Evolutionary conservation across 2,113 vertebrate genomes (phyloP), one percentile per base, ranked within the genome.

Genomic region (Etheostoma cragini): DNA sequence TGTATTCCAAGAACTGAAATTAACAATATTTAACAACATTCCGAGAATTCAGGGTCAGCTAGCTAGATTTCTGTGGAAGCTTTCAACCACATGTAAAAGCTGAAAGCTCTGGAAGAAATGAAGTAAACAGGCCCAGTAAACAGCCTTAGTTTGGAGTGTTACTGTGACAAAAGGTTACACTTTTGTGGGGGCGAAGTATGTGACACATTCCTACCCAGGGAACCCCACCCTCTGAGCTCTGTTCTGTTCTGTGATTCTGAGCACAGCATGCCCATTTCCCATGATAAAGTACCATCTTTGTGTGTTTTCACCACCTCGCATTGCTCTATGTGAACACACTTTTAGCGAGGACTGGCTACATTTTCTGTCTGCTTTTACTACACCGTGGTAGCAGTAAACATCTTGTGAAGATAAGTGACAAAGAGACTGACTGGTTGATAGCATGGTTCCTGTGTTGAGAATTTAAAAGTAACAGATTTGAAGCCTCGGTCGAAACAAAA

Each of bases 281-380:
- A 38, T 38, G 38, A 38, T 38, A 38, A 38, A 38, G 8, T 49
- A 49, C 47, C 47, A 49, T 1, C 46, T 47, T 14, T 14, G 46
- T 47, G 46, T 47, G 46, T 47, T 47, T 47, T 47, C 46, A 47
- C 14, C 46, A 38, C 35, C 38, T 38, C 2, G 6, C 16, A 49
- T 16, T 5, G 16, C 47, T 49, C 16, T 16, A 49, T 49, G 22
- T 54, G n/a, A 78, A 68, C 66, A 78, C 57, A 53, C 22, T 22
- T 57, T 70, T 54, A 30, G 10, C 6, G 22, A 46, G 24, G 22
- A 54, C 47, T 3, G 49, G 1, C 58, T 56, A 42, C 6, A 45
- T 63, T 46, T 62, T 54, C 24, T 45, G n/a, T 2, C 17, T 30
- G 33, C 22, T 11, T 45, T 11, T 52, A n/a, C 52, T 38, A 22